Evolutionary conservation across 1,140 invertebrate genomes (phyloP), one percentile per base, ranked within the genome.

Genomic region (Cherax destructor): DNA sequence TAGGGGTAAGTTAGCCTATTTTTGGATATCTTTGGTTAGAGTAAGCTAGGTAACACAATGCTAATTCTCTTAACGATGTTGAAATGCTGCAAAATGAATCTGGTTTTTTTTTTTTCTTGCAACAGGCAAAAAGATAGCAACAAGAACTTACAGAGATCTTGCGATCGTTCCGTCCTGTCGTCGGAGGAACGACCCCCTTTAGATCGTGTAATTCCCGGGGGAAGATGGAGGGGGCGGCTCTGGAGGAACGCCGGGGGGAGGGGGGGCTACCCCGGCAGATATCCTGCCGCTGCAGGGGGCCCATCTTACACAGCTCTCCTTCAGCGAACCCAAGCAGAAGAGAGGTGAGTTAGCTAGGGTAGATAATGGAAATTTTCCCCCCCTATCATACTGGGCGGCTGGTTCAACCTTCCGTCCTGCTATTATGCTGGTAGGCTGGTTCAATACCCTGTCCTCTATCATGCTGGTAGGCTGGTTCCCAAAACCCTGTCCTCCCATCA

Each of bases 141-240:
- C 41, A 86, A 86, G 56, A 76, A 86, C 52, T 76, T 86, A 50
- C 85, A 86, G 30, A 86, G 74, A 86, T 86, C 30, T 9, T 86
- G 4, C 85, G 85, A 11, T 86, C 76, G 13, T 86, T 86, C 61
- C 85, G 74, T 18, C 85, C 85, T 10, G 85, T 86, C n/a, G 76
- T 86, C 10, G 85, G 85, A 16, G 85, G 85, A 47, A 86, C 85
- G 7, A 21, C 52, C 11, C n/a, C 85, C 85, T 52, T 86, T 76
- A 7, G 85, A 86, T 24, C 76, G 85, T 16, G 85, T 86, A 74
- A 50, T 86, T 10, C 85, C 76, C 47, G 85, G 85, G 52, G 77
- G 3, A 30, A 78, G n/a, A 18, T 76, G 30, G 65, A 86, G 18
- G 65, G 4, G 52, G 52, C 24, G 52, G n/a, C 49, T n/a, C 11